Conservation (phyloP, 2,797 vertebrate species). For the Cryptoprocta ferox region DNA sequence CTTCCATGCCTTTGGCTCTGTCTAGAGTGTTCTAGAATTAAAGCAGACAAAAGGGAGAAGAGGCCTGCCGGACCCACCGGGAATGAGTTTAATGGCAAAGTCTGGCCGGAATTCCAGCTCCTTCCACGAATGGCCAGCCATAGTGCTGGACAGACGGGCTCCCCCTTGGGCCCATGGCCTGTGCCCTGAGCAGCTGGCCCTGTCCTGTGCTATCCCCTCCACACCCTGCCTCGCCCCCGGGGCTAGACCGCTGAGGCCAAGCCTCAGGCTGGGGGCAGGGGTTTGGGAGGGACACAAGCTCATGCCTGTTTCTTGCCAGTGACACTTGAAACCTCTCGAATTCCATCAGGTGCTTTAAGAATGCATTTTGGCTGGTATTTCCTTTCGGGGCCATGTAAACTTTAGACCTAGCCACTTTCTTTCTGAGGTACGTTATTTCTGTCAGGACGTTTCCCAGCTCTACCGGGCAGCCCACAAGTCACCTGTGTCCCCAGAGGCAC, state of each 20-base stretch:
- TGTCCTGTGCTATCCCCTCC: not conserved
- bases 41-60: not conserved
- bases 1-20: not conserved
- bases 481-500: not conserved
- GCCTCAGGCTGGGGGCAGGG: not conserved
- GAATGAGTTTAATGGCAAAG: not conserved
- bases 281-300: not conserved
- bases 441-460: not conserved
- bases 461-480: not conserved
- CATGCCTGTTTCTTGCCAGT: not conserved
- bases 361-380: not conserved
- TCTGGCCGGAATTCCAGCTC: not conserved
- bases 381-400: not conserved
- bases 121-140: not conserved
- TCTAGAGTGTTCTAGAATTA: not conserved
- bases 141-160: not conserved
- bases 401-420: constrained; percentile 11
- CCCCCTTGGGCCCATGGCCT: not conserved
- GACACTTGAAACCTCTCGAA: not conserved
- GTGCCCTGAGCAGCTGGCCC: not conserved
- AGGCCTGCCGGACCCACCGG: not conserved
- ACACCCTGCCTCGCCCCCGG: not conserved
- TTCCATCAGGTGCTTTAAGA: constrained; percentile 29
- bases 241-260: not conserved
- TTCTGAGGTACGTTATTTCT: constrained; percentile 7